A percentile compares a stretch with the other conserved stretches of the same genome.
Conservation (phyloP, 2,797 vertebrate species). For the Carduelis carduelis region DNA sequence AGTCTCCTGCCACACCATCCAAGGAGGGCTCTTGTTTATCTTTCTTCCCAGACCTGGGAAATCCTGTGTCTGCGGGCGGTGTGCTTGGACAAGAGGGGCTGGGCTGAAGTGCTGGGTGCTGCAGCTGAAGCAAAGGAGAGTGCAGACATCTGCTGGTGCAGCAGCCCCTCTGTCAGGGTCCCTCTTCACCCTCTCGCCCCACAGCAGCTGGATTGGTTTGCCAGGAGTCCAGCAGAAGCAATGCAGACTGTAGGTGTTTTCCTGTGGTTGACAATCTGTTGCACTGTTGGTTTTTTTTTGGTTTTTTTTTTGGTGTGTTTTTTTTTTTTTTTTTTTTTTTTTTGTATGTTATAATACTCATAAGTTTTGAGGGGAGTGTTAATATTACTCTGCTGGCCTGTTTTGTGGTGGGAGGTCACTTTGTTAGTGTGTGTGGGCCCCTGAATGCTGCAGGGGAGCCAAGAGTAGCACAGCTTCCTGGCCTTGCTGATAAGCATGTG, state of each 20-base stretch:
- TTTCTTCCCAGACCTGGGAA: background rate
- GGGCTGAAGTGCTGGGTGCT: background rate
- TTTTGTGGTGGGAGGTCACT: background rate
- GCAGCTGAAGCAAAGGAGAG: background rate
- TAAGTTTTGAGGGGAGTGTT: background rate
- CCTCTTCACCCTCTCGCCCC: background rate
- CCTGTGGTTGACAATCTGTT: background rate
- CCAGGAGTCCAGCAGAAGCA: background rate
- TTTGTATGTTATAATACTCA: background rate
- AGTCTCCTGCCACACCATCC: rapidly evolving
- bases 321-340: background rate
- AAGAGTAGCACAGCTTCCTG: background rate
- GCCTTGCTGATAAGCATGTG: rapidly evolving
- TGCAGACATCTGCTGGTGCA: background rate
- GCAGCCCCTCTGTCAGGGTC: background rate
- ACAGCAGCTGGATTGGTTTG: background rate
- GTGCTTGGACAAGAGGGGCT: background rate
- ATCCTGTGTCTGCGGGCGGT: background rate
- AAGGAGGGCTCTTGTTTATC: background rate
- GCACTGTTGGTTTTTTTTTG: too few species aligned
- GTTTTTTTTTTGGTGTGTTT: background rate
- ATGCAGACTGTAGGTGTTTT: background rate
- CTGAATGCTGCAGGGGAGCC: background rate
- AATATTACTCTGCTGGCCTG: background rate
- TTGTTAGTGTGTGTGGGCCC: rapidly evolving